These are phyloP conservation scores for Ibidorhyncha struthersii DNA, from an alignment of 2,113 vertebrate genomes.

Conservation along the genomic window DNA sequence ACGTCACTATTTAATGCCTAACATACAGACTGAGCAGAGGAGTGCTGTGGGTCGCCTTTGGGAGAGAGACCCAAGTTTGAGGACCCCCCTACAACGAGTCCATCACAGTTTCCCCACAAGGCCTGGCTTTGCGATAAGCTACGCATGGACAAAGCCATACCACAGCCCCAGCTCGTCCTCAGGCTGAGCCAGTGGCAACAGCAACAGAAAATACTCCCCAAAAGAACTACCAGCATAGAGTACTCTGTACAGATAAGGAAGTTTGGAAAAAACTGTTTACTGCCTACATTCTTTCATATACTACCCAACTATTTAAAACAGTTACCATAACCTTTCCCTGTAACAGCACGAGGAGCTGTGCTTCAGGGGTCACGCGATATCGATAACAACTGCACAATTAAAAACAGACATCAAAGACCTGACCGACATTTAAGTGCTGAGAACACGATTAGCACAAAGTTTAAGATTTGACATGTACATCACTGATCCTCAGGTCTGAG, in stretches of 20 bases:
- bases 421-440: neutral
- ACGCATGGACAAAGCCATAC: fast-evolving
- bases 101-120: neutral
- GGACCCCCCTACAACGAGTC: neutral
- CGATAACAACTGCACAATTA: neutral
- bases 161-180: neutral
- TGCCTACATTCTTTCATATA: neutral
- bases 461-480: neutral
- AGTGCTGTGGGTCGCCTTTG: too few species aligned
- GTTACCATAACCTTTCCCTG: neutral
- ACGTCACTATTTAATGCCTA: neutral
- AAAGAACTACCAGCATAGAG: neutral
- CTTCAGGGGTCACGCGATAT: neutral
- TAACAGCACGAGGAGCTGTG: neutral
- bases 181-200: neutral
- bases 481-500: neutral
- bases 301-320: too few species aligned
- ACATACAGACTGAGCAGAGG: neutral
- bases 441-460: neutral
- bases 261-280: neutral
- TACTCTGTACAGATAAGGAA: neutral
- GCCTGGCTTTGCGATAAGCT: neutral
- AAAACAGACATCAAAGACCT: neutral
- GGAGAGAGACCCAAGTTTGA: neutral
- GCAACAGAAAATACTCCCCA: neutral